A percentile compares a stretch with the other conserved stretches of the same genome.
These are phyloP conservation scores for Isoperla grammatica DNA, from an alignment of 2,888 invertebrate genomes.

Conservation along the genomic window DNA sequence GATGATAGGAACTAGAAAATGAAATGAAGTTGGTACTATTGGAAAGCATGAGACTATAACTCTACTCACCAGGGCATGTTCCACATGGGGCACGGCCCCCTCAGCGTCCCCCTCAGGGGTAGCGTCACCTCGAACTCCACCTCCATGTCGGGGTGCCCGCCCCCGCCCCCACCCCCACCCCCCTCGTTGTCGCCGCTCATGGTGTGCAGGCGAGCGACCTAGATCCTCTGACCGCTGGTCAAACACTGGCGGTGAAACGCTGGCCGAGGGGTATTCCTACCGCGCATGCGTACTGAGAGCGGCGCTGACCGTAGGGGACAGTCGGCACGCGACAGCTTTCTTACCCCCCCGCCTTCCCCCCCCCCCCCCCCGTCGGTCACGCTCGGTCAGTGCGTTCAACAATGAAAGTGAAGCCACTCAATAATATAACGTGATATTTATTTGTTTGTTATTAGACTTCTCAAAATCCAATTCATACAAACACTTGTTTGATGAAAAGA, in stretches of 20 bases:
- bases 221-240: background rate
- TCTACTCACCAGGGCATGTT: slow-evolving; percentile 23
- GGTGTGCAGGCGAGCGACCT: background rate
- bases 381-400: background rate
- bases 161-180: slow-evolving; percentile 8
- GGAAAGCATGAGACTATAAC: too few species aligned
- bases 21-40: too few species aligned
- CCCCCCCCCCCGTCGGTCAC: background rate
- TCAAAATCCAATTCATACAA: too few species aligned
- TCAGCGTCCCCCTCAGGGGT: slow-evolving; percentile 16
- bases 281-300: too few species aligned
- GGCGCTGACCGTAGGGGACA: background rate
- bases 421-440: too few species aligned
- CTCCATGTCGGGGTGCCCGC: slow-evolving; percentile 19
- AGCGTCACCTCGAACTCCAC: slow-evolving; percentile 29
- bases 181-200: slow-evolving; percentile 3
- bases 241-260: background rate
- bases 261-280: too few species aligned
- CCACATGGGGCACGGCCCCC: slow-evolving; percentile 22
- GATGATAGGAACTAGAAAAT: too few species aligned
- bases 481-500: too few species aligned
- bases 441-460: too few species aligned
- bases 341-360: background rate
- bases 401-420: too few species aligned
- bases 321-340: background rate